Conservation (phyloP, 2,797 vertebrate species). For the Parambassis ranga region DNA sequence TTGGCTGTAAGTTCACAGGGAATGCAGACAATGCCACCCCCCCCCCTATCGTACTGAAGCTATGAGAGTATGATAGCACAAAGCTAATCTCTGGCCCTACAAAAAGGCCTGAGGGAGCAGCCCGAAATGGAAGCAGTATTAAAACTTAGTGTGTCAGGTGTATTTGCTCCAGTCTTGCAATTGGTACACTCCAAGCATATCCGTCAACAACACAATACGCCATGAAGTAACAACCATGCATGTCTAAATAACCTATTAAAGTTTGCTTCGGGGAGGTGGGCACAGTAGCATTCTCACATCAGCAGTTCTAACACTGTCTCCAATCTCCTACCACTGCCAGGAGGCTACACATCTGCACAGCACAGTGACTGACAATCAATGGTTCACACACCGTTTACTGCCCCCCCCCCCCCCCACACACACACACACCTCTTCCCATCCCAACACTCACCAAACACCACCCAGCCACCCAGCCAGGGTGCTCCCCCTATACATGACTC, state of each 20-base stretch:
- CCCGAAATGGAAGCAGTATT: slow-evolving; percentile 46
- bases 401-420: not conserved
- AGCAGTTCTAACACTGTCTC: slow-evolving; percentile 36
- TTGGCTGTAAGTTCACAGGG: slow-evolving; percentile 64
- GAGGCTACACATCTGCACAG: slow-evolving; percentile 66
- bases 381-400: slow-evolving; percentile 21
- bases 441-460: slow-evolving; percentile 21
- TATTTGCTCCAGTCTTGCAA: not conserved
- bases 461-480: slow-evolving; percentile 43
- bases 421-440: no score
- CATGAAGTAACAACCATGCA: slow-evolving; percentile 39
- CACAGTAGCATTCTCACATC: slow-evolving; percentile 44
- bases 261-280: slow-evolving; percentile 51
- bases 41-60: slow-evolving; percentile 51
- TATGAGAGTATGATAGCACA: slow-evolving; percentile 61
- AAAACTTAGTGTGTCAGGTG: slow-evolving; percentile 35
- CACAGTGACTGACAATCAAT: slow-evolving; percentile 53
- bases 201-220: slow-evolving; percentile 28
- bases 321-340: slow-evolving; percentile 30
- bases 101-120: slow-evolving; percentile 53
- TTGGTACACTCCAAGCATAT: no score
- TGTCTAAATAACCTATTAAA: slow-evolving; percentile 57
- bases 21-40: slow-evolving; percentile 71
- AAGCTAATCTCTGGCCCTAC: slow-evolving; percentile 63
- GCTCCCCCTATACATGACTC: slow-evolving; percentile 49